Base-by-base conservation (phyloP, 2,113 vertebrate species). In the Pteropus alecto region DNA sequence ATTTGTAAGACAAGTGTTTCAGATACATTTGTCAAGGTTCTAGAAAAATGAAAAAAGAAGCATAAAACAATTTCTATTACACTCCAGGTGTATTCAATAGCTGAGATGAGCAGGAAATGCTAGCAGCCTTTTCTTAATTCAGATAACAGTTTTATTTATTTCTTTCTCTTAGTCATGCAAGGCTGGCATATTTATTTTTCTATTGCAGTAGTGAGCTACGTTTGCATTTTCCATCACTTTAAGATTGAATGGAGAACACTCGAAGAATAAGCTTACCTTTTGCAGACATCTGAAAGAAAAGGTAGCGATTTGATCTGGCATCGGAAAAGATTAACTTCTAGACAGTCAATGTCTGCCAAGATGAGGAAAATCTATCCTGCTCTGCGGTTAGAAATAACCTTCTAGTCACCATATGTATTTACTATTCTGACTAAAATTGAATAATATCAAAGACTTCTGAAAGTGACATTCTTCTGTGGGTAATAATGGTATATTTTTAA, bases 401-500 rank as follows among this genome's bases (percentile, higher is more conserved):
- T 4, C 28, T 26, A 5, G 24, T 43, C 43, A 79, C 81, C 58
- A 28, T 1, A 56, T 28, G 6, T 56, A 22, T 46, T 90, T 92
- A 60, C 77, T 90, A 26, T 78, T 95, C 54, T 94, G 43, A 60
- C 22, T 70, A 35, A 85, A 82, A 77, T 4, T 48, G 43, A 78
- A 77, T 87, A 67, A 78, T 61, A 73, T 28, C 41, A 87, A 78
- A 68, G 56, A 76, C 26, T 90, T 90, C 74, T 94, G 51, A 90
- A 92, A 90, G 33, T 95, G 84, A 90, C 30, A 70, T 74, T 56
- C 28, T 74, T 56, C 28, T 11, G 4, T 48, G 15, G 13, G 43
- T 79, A 93, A n/a, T 28, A 92, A 95, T 68, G 14, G 11, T 48
- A 58, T 56, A 46, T 70, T 16, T 43, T 95, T 93, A 94, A 93